Base-by-base conservation (phyloP, 2,888 invertebrate genomes). In the Frankliniella intonsa region DNA sequence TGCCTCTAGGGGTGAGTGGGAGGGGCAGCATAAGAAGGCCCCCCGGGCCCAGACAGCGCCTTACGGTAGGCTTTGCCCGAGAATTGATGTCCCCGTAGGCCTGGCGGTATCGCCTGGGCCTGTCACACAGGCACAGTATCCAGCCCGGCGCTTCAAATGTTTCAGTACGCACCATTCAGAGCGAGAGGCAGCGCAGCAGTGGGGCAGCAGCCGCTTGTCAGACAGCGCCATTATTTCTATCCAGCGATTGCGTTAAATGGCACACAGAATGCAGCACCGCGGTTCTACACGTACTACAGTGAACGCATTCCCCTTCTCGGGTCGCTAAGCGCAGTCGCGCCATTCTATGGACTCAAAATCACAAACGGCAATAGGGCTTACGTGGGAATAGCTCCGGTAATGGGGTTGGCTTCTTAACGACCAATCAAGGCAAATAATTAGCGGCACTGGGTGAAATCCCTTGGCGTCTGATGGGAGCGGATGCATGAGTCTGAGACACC, bases 351-450 rank as follows among this genome's bases (percentile, higher is more conserved):
- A 25, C 69, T 22, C 22, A 22, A 69, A 69, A 69, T 69, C 69
- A 69, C 69, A 55, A 19, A 55, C 14, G 55, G 55, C 17, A 55
- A 19, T 55, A 55, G 5, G 10, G 55, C 55, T 55, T 55, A 14
- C 62, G 14, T n/a, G 62, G 55, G 62, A 62, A 62, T 62, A n/a
- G 62, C 62, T 17, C 62, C 5, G 25, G 69, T 12, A 25, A 76
- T 76, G 69, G 69, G 69, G 69, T 76, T 25, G 69, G 69, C 69
- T 76, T 76, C 69, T 76, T 76, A 76, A 76, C 69, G 69, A 76
- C 69, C 69, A 22, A 76, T 76, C 10, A 25, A 76, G 69, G 12
- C 69, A 76, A 76, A 76, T 76, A 22, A 76, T 76, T 76, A 25
- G 69, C 69, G 12, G 25, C 25, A 22, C 55, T 38, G 38, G 55